Conservation (phyloP, 2,797 vertebrate species). For the Argyrosomus regius region DNA sequence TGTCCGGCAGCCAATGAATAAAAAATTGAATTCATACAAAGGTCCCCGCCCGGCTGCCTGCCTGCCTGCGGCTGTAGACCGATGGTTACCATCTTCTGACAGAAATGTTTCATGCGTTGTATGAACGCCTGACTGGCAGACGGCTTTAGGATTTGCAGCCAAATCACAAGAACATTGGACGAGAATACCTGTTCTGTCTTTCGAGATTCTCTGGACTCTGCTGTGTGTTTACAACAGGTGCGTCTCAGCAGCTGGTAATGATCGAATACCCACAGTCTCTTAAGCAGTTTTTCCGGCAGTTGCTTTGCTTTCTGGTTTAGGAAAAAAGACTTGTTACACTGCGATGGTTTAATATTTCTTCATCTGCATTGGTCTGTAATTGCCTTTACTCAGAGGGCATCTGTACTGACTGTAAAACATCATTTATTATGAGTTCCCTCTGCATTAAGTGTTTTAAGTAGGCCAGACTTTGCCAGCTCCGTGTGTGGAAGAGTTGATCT, state of each 20-base stretch:
- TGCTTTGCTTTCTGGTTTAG: constrained; percentile 7
- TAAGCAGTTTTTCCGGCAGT: constrained; percentile 7
- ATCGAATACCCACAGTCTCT: constrained; percentile 44
- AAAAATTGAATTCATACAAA: not conserved
- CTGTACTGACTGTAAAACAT: constrained; percentile 55
- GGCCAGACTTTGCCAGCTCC: constrained; percentile 35
- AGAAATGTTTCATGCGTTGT: constrained; percentile 51
- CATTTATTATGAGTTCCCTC: constrained; percentile 49
- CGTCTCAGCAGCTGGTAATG: constrained; percentile 50
- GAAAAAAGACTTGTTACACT: constrained; percentile 22
- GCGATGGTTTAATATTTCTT: constrained; percentile 32
- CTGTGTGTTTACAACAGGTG: constrained; percentile 56
- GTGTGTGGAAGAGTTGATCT: constrained; percentile 48
- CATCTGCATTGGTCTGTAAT: constrained; percentile 37
- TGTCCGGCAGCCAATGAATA: constrained; percentile 33
- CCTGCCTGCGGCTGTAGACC: constrained; percentile 26
- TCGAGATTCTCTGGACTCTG: constrained; percentile 44
- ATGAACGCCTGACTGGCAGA: no score
- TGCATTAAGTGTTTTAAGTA: constrained; percentile 58
- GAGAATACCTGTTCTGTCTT: constrained; percentile 44
- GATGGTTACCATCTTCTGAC: constrained; percentile 59
- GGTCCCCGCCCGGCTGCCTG: constrained; percentile 35
- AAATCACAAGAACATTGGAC: constrained; percentile 55
- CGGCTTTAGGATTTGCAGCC: no score
- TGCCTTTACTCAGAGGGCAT: constrained; percentile 51